Evolutionary conservation across 1,140 invertebrate species (phyloP), one percentile per base, ranked within the genome.

Genomic region (Brachionus rubens): DNA sequence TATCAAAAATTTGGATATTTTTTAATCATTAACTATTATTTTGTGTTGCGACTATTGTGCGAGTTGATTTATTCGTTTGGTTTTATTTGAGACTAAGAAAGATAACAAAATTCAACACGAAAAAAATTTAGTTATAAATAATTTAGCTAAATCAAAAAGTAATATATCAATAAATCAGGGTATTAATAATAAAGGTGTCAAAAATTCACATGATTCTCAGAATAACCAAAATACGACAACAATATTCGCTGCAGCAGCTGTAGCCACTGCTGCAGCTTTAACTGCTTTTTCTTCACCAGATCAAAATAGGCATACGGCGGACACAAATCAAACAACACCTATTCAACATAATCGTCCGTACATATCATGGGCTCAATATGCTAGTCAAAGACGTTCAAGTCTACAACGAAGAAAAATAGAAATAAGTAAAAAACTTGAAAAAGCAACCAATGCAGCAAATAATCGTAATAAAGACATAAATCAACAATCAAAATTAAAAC

Each of bases 171-270:
- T 19, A 43, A 65, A 65, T 65, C n/a, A 41, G 16, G 33, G 21
- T 62, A 19, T 40, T 65, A 19, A 19, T 36, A 46, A 0, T 24
- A 28, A 21, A 26, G 24, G 9, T 10, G 40, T 43, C 12, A 65
- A 43, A 21, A 41, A 43, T 16, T 43, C 33, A 12, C 12, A 65
- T 65, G 40, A 65, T 7, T 10, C 7, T 2, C 14, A 28, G 3
- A 28, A 48, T 10, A 24, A 36, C 4, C 68, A 26, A 28, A 3
- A 12, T 4, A 40, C 68, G 7, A 54, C 68, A 3, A 50, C 68
- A 9, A 72, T 72, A 14, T 72, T 72, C 26, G 68, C 68, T 2
- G 68, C 68, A 21, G 68, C 68, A 50, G 68, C 68, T 50, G 68
- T 72, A 54, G 68, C 68, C 4, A 41, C 68, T 21, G 68, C 68